Percentiles rank a stretch among this genome's conserved stretches.
These are phyloP conservation scores for Palythoa grandis DNA, from an alignment of 92 coral and sea anemone genomes.

Conservation along the genomic window DNA sequence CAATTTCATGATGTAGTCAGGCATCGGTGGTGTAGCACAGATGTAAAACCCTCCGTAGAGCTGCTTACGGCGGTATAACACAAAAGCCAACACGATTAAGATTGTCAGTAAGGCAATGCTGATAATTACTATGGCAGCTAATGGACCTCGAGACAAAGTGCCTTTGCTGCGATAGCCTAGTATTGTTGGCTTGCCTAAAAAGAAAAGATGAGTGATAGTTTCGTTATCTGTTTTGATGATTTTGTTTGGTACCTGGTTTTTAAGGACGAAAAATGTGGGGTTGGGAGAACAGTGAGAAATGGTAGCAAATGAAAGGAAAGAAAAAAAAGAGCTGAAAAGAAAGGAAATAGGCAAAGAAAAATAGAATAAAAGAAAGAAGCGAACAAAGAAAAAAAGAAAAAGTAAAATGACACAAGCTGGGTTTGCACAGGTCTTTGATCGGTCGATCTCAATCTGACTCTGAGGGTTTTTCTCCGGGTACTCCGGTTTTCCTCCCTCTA, in stretches of 20 bases:
- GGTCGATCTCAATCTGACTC: no score
- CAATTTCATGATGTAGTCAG: slow-evolving; percentile 89
- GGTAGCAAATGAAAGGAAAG: not conserved
- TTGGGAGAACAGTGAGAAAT: not conserved
- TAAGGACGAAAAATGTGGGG: no score
- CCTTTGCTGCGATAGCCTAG: slow-evolving; percentile 11
- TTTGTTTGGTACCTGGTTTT: not conserved
- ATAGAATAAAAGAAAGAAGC: not conserved
- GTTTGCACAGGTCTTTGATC: no score
- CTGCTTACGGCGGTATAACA: slow-evolving; percentile 81
- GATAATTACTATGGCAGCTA: slow-evolving; percentile 60
- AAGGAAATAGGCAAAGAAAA: not conserved
- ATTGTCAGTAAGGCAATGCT: slow-evolving; percentile 56
- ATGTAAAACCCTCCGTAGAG: slow-evolving; percentile 93
- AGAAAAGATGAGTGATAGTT: not conserved
- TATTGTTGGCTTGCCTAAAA: slow-evolving; percentile 46
- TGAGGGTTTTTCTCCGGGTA: no score
- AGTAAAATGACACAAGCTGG: not conserved
- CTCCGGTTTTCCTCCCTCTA: no score
- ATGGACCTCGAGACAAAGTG: slow-evolving; percentile 37
- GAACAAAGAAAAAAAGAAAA: not conserved
- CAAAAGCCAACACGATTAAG: slow-evolving; percentile 61
- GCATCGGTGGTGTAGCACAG: slow-evolving; percentile 92
- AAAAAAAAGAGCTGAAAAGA: slow-evolving; percentile 21
- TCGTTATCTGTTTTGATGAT: not conserved